Conservation (phyloP, 2,113 vertebrate genomes). For the Hystrix cristata region DNA sequence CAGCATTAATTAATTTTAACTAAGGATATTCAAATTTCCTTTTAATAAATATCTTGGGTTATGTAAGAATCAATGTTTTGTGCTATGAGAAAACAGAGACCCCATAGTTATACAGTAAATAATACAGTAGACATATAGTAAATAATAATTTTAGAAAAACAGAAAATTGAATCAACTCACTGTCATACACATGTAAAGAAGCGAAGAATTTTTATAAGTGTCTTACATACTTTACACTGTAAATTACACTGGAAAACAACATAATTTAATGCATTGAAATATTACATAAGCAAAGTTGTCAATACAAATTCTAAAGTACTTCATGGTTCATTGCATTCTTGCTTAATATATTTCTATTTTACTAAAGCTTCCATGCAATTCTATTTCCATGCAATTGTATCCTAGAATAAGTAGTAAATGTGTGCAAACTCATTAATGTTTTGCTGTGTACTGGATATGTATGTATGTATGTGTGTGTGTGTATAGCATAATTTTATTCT, state of each 20-base stretch:
- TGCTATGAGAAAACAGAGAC: background rate
- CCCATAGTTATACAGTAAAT: background rate
- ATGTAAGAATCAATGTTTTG: background rate
- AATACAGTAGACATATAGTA: background rate
- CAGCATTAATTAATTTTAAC: background rate
- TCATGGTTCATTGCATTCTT: background rate
- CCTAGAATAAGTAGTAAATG: background rate
- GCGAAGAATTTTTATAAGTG: background rate
- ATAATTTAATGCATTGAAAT: background rate
- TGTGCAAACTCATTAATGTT: background rate
- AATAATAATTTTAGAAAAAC: background rate
- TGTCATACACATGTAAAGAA: background rate
- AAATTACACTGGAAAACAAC: background rate
- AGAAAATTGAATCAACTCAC: background rate
- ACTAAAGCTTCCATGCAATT: background rate
- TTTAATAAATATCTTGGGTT: background rate
- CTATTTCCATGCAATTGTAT: background rate
- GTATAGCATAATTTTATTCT: background rate
- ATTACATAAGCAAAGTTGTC: background rate
- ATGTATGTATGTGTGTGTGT: background rate
- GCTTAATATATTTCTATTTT: background rate
- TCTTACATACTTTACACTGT: background rate
- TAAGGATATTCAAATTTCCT: background rate
- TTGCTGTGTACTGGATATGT: background rate
- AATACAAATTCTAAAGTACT: background rate